Percentiles rank a stretch among this genome's conserved stretches.
Conservation (phyloP, 2,888 invertebrate species). For the Leucophora obtusa region DNA sequence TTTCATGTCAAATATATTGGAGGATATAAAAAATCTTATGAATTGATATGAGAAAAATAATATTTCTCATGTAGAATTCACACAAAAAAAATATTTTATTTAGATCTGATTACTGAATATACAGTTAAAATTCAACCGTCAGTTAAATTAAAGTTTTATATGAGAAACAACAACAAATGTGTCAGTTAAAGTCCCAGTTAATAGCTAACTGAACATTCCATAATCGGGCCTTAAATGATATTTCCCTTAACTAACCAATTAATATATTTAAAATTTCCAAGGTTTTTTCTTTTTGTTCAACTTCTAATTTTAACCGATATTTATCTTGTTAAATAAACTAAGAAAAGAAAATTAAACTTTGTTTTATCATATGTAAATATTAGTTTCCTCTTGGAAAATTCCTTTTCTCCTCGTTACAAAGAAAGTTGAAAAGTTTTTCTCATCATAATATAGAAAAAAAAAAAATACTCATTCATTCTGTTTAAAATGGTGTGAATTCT, state of each 20-base stretch:
- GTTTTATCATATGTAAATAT: not conserved
- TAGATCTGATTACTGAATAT: too few relatives aligned
- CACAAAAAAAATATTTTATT: too few relatives aligned
- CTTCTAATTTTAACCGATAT: constrained; percentile 27
- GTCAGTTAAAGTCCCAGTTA: too few relatives aligned
- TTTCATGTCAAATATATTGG: too few relatives aligned
- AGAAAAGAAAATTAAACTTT: not conserved
- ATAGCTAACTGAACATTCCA: too few relatives aligned
- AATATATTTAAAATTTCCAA: constrained; percentile 17
- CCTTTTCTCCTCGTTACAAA: not conserved
- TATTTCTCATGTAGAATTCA: too few relatives aligned
- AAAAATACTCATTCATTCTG: not conserved
- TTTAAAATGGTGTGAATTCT: constrained; percentile 40
- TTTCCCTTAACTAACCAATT: not conserved
- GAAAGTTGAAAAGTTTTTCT: constrained; percentile 22
- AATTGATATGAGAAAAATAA: too few relatives aligned
- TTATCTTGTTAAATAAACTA: constrained; percentile 40
- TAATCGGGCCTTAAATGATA: too few relatives aligned
- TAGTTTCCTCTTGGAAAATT: constrained; percentile 10
- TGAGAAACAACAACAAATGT: too few relatives aligned
- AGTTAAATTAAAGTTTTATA: too few relatives aligned
- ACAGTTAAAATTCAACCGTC: too few relatives aligned
- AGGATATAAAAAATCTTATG: too few relatives aligned
- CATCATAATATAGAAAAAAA: not conserved
- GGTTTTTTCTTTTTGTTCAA: constrained; percentile 8